These are phyloP conservation scores for Tortricodes alternella DNA, from an alignment of 2,888 invertebrate species.

Conservation along the genomic window DNA sequence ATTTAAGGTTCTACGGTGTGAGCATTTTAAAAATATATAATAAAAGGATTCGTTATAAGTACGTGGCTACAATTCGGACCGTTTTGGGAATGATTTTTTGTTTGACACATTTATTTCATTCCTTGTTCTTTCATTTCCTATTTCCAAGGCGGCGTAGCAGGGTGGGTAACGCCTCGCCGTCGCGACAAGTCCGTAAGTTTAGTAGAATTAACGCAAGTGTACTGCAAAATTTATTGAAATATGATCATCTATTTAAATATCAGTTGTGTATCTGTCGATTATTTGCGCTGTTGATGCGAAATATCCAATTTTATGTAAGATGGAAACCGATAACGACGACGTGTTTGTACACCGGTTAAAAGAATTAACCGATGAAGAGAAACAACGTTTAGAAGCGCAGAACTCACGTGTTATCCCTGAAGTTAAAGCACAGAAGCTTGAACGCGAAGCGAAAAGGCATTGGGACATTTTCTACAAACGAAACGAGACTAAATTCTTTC, in stretches of 20 bases:
- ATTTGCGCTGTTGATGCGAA: background rate
- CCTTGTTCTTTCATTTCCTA: background rate
- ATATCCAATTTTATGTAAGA: constrained; percentile 38
- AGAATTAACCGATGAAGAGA: constrained; percentile 83
- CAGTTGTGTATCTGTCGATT: background rate
- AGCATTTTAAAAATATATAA: too few relatives aligned
- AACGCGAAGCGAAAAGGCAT: constrained; percentile 91
- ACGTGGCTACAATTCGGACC: too few relatives aligned
- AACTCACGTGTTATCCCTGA: constrained; percentile 83
- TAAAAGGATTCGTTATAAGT: too few relatives aligned
- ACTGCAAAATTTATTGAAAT: background rate
- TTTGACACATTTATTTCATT: too few relatives aligned
- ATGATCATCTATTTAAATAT: background rate
- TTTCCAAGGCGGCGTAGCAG: background rate
- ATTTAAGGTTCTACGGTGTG: too few relatives aligned
- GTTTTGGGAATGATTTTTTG: too few relatives aligned
- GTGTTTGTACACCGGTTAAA: constrained; percentile 72
- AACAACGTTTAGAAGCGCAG: constrained; percentile 85
- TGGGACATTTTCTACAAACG: constrained; percentile 99
- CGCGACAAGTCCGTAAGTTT: background rate
- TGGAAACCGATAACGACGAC: constrained; percentile 66
- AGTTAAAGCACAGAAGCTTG: constrained; percentile 89
- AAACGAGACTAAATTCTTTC: constrained; percentile 96
- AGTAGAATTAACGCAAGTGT: background rate
- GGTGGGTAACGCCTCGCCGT: too few relatives aligned